These are phyloP conservation scores for Diarsia rubi DNA, from an alignment of 2,888 invertebrate species.

Conservation along the genomic window DNA sequence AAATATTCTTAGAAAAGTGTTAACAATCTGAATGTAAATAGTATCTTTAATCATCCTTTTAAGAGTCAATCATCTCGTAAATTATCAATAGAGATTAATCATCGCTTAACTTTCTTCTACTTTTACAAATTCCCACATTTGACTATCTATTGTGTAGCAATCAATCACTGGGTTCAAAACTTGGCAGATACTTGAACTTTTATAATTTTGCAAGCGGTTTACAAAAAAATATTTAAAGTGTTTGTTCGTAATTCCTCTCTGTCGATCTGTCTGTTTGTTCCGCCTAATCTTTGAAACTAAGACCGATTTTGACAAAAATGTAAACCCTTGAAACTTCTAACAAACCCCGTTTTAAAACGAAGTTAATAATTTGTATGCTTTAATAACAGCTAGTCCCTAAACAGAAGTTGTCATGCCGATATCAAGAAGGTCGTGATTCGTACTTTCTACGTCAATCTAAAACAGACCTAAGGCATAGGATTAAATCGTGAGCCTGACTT, in stretches of 20 bases:
- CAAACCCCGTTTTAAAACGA: too few species aligned
- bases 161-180: neutral
- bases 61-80: conserved; percentile 18
- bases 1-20: conserved; percentile 6
- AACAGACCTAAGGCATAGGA: neutral
- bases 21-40: conserved; percentile 9
- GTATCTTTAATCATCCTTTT: conserved; percentile 15
- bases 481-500: neutral
- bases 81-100: conserved; percentile 29
- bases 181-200: neutral
- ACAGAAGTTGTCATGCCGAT: neutral
- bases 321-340: too few species aligned
- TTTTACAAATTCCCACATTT: neutral
- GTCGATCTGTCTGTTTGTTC: too few species aligned
- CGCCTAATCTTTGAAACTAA: too few species aligned
- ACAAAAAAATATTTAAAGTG: too few species aligned
- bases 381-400: too few species aligned
- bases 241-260: too few species aligned
- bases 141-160: neutral
- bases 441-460: conserved; percentile 10
- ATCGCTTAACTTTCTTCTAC: conserved; percentile 33
- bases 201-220: too few species aligned
- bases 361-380: too few species aligned
- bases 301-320: too few species aligned
- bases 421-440: neutral